Evolutionary conservation across 2,113 vertebrate genomes (phyloP).

Genomic region (Amblyopsis rosae): DNA sequence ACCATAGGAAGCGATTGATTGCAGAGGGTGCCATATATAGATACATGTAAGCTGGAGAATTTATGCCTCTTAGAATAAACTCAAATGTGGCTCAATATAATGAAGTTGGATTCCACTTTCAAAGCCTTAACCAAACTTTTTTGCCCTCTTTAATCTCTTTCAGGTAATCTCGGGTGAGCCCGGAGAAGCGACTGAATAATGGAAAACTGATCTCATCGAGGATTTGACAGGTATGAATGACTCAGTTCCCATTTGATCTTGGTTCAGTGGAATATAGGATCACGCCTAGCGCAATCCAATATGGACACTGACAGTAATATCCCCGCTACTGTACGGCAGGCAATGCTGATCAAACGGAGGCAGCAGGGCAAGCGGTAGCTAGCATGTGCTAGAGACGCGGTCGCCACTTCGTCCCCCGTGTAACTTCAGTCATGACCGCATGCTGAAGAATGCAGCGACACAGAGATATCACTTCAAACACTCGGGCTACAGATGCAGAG

Average conservation of each 20-base stretch:
- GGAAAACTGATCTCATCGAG: constrained; percentile 40
- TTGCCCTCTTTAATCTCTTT: constrained; percentile 41
- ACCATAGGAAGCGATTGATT: background rate
- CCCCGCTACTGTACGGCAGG: background rate
- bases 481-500: constrained; percentile 48
- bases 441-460: constrained; percentile 61
- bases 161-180: constrained; percentile 52
- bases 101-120: constrained; percentile 26
- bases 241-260: constrained; percentile 28
- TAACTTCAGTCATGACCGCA: constrained; percentile 66
- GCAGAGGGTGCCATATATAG: background rate
- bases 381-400: constrained; percentile 24
- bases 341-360: constrained; percentile 20
- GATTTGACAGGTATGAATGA: constrained; percentile 55
- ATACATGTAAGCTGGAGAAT: constrained; percentile 3
- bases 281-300: constrained; percentile 8
- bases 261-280: constrained; percentile 26
- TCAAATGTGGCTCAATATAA: background rate
- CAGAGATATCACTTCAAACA: constrained; percentile 77
- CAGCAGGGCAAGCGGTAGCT: constrained; percentile 17
- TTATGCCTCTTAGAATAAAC: constrained; percentile 24
- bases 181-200: constrained; percentile 39
- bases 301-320: constrained; percentile 35
- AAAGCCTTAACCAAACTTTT: constrained; percentile 25
- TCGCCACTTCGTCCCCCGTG: constrained; percentile 40